phyloP scores from a whole-genome alignment of 2,113 vertebrate genomes.

The Herpetotheres cachinnans region DNA sequence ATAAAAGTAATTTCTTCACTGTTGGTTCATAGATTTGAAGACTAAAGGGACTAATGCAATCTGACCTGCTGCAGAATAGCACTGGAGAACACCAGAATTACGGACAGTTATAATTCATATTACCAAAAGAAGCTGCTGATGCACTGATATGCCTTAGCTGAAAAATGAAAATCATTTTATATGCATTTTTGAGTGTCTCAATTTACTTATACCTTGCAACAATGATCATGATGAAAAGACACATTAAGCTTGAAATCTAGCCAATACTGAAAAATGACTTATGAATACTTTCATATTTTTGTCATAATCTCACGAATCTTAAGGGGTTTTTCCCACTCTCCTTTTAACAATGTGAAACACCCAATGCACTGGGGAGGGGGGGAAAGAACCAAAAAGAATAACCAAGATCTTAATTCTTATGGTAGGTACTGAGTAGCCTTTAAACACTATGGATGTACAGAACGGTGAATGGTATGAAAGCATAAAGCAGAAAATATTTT shows the following conservation, averaged over 20 bases:
- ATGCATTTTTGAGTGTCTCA: neutral
- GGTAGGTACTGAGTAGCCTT: neutral
- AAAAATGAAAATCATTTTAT: neutral
- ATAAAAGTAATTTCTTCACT: neutral
- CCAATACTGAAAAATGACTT: neutral
- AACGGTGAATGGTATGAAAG: neutral
- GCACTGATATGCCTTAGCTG: neutral
- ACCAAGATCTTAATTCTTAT: neutral
- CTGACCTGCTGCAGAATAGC: neutral
- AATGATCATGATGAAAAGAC: neutral
- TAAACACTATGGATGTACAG: neutral
- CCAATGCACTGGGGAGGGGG: neutral
- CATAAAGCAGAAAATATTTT: neutral
- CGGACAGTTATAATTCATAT: neutral
- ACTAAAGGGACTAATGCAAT: neutral
- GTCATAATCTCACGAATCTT: neutral
- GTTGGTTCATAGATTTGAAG: neutral
- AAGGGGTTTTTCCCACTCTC: fast-evolving
- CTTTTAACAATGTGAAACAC: neutral
- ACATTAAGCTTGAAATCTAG: neutral
- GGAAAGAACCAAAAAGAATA: neutral
- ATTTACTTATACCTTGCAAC: neutral
- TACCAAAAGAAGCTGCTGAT: neutral
- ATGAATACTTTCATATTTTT: neutral
- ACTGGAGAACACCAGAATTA: neutral